Conservation (phyloP, 2,888 invertebrate species). For the Parnassius mnemosyne region DNA sequence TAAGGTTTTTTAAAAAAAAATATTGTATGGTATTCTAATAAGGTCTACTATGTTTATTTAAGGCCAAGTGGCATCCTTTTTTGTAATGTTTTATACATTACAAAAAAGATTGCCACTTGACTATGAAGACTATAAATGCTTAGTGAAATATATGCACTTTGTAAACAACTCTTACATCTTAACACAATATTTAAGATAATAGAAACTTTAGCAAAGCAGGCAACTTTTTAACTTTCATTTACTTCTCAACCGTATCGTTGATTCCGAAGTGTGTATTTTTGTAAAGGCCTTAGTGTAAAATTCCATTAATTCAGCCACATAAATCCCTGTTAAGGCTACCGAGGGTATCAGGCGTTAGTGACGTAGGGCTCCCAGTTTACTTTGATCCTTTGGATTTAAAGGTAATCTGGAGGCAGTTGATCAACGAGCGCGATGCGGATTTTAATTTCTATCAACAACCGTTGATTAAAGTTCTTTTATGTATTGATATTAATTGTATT, state of each 20-base stretch:
- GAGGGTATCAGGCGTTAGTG: constrained; percentile 28
- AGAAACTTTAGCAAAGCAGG: too few species aligned
- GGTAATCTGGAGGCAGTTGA: constrained; percentile 28
- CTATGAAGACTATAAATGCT: too few species aligned
- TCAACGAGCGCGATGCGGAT: constrained; percentile 20
- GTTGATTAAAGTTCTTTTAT: constrained; percentile 17
- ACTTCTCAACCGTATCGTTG: constrained; percentile 22
- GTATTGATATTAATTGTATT: neutral
- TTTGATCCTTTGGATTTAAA: constrained; percentile 28
- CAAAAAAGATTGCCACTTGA: too few species aligned
- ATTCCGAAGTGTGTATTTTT: constrained; percentile 43
- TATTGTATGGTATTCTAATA: too few species aligned
- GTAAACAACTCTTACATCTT: too few species aligned
- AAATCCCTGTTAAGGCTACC: constrained; percentile 50
- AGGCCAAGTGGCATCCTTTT: too few species aligned
- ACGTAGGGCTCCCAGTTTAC: constrained; percentile 29
- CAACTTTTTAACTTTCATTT: neutral
- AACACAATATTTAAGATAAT: too few species aligned
- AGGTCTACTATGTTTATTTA: too few species aligned
- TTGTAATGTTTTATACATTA: too few species aligned
- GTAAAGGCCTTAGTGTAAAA: constrained; percentile 54
- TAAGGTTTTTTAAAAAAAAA: too few species aligned
- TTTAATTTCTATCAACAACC: constrained; percentile 28
- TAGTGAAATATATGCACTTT: too few species aligned
- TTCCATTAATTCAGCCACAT: constrained; percentile 59